phyloP scores from a whole-genome alignment of 1,140 invertebrate species.

The Adelges cooleyi region DNA sequence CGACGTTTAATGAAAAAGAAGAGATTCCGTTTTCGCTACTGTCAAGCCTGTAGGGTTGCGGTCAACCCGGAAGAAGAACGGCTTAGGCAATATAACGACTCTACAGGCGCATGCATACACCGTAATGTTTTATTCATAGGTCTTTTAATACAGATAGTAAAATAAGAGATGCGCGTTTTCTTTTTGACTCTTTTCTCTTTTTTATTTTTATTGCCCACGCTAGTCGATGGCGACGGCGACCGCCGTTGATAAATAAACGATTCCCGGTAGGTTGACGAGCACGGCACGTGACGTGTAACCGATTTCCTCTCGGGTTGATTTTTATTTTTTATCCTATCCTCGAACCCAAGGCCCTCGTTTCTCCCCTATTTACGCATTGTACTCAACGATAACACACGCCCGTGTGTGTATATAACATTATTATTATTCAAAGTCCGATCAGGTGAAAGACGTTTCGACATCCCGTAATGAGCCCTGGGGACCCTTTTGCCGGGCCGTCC shows the following conservation, averaged over 20 bases:
- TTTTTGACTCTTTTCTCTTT: not conserved
- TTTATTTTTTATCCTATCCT: too few relatives aligned
- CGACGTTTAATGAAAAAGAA: too few relatives aligned
- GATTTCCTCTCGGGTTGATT: not conserved
- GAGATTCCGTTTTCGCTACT: too few relatives aligned
- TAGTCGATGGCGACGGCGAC: not conserved
- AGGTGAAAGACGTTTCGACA: conserved; percentile 23
- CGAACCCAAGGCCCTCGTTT: too few relatives aligned
- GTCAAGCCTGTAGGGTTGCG: too few relatives aligned
- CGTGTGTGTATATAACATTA: not conserved
- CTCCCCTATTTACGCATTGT: too few relatives aligned
- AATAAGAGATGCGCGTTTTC: too few relatives aligned
- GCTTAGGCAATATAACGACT: too few relatives aligned
- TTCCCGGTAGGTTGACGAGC: not conserved
- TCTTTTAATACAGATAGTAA: too few relatives aligned
- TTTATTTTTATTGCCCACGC: not conserved
- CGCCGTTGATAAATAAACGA: conserved; percentile 6
- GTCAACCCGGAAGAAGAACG: too few relatives aligned
- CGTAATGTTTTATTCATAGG: too few relatives aligned
- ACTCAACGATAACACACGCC: not conserved
- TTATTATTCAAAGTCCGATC: conserved; percentile 27
- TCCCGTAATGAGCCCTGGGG: conserved; percentile 21
- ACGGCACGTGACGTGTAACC: conserved; percentile 6
- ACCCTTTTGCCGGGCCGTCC: conserved; percentile 5
- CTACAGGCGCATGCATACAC: too few relatives aligned